These are phyloP conservation scores for Mirounga angustirostris DNA, from an alignment of 2,113 vertebrate species.

Conservation along the genomic window DNA sequence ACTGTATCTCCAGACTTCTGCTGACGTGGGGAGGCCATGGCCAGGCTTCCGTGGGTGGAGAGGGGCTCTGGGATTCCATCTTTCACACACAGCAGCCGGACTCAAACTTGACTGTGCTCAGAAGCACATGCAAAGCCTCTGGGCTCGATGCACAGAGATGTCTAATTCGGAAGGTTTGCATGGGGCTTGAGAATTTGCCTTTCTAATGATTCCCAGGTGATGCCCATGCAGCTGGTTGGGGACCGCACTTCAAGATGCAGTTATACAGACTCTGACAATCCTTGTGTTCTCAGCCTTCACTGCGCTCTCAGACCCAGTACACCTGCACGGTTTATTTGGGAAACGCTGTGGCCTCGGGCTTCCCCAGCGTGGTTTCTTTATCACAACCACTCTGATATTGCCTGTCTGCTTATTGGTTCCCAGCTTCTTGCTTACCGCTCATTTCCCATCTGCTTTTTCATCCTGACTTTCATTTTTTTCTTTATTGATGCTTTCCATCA, in stretches of 20 bases:
- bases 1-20: accelerated
- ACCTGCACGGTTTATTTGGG: accelerated
- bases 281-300: background rate
- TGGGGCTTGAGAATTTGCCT: accelerated
- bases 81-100: background rate
- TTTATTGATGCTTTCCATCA: background rate
- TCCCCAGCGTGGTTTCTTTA: accelerated
- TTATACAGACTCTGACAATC: accelerated
- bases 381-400: accelerated
- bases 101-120: accelerated
- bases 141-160: accelerated
- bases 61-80: background rate
- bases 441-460: background rate
- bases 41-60: background rate
- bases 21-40: accelerated
- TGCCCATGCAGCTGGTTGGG: background rate
- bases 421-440: background rate
- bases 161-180: background rate
- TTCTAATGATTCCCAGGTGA: background rate
- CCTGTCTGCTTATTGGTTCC: no score
- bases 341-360: accelerated
- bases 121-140: background rate
- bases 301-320: accelerated
- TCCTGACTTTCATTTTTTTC: background rate
- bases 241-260: background rate